Conservation (phyloP, 2,113 vertebrate species). For the Gavia stellata region DNA sequence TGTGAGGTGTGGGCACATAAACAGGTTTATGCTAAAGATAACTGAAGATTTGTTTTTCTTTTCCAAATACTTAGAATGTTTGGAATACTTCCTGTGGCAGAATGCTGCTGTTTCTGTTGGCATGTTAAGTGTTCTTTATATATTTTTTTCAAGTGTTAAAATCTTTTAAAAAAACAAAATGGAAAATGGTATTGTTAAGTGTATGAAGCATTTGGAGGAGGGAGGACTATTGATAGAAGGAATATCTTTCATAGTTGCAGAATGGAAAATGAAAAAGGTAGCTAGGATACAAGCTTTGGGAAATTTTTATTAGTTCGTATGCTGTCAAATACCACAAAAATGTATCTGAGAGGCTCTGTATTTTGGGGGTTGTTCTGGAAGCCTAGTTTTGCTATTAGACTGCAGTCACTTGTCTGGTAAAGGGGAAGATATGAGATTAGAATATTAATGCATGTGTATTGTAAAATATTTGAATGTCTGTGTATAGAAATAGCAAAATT, state of each 20-base stretch:
- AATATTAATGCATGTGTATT: background rate
- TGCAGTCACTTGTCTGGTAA: background rate
- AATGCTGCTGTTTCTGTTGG: background rate
- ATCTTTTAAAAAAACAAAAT: background rate
- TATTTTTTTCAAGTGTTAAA: background rate
- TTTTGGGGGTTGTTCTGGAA: background rate
- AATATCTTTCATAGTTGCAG: background rate
- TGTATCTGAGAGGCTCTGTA: background rate
- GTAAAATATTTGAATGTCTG: background rate
- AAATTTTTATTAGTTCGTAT: background rate
- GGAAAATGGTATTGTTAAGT: background rate
- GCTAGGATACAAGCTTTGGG: background rate
- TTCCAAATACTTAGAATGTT: background rate
- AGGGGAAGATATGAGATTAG: background rate
- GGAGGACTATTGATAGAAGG: background rate
- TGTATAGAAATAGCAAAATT: background rate
- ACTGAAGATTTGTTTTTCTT: background rate
- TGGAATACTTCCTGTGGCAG: conserved; percentile 2
- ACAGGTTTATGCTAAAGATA: background rate
- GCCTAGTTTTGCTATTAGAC: background rate
- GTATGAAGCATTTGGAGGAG: background rate
- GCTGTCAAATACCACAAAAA: background rate
- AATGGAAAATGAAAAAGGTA: background rate
- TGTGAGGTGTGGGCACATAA: background rate
- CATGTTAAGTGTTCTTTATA: background rate